Conservation (phyloP, 2,888 invertebrate species). For the Graphium colonna region DNA sequence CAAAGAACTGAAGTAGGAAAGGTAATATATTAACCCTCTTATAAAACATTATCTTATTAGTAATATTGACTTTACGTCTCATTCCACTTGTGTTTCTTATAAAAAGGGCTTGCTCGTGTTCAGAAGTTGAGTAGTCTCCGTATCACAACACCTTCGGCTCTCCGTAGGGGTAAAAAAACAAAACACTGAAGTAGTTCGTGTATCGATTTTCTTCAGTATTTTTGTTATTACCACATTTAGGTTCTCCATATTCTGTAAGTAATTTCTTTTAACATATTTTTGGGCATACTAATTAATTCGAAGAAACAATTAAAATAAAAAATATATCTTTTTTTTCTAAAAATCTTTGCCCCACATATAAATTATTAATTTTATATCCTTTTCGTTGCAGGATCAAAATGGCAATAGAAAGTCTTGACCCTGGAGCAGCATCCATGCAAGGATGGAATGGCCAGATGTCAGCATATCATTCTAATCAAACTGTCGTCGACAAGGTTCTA, state of each 20-base stretch:
- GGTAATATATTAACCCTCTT: constrained; percentile 14
- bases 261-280: not conserved
- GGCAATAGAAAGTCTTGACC: constrained; percentile 28
- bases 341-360: not conserved
- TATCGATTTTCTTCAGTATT: constrained; percentile 42
- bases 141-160: constrained; percentile 12
- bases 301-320: not conserved
- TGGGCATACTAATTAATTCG: not conserved
- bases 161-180: constrained; percentile 27
- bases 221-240: constrained; percentile 12
- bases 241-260: not conserved
- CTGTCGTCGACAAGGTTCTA: constrained; percentile 89
- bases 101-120: constrained; percentile 19
- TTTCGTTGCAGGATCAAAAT: constrained; percentile 9
- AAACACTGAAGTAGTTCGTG: constrained; percentile 42
- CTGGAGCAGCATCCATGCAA: constrained; percentile 59
- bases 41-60: constrained; percentile 31
- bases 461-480: constrained; percentile 82
- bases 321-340: not conserved
- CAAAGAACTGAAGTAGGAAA: not conserved
- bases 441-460: constrained; percentile 69
- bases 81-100: constrained; percentile 24
- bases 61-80: constrained; percentile 29
- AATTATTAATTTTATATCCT: not conserved
- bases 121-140: constrained; percentile 28